Percentiles rank a stretch among this genome's conserved stretches.
phyloP scores from a whole-genome alignment of 2,888 invertebrate genomes.

The Euplexia lucipara region DNA sequence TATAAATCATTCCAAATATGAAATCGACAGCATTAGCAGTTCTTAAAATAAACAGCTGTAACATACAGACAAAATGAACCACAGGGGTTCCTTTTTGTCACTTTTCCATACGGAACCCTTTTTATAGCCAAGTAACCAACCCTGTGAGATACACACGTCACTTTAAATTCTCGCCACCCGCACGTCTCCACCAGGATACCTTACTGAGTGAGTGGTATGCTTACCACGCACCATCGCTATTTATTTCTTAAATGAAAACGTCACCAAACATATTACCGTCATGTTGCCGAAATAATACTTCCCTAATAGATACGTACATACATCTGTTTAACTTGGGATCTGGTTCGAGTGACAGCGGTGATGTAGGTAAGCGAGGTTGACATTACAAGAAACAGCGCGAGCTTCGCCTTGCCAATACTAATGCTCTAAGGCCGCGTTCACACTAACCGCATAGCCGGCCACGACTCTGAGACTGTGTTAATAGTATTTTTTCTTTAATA shows the following conservation, averaged over 20 bases:
- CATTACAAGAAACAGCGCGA: too few species aligned
- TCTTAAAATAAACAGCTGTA: too few species aligned
- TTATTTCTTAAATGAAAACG: constrained; percentile 58
- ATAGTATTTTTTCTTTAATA: too few species aligned
- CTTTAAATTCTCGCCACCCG: constrained; percentile 4
- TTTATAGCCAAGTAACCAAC: constrained; percentile 5
- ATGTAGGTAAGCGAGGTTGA: too few species aligned
- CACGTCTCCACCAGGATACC: background rate
- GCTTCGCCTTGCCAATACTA: too few species aligned
- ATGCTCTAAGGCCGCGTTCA: too few species aligned
- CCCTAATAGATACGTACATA: constrained; percentile 57
- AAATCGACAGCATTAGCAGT: too few species aligned
- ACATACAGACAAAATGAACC: too few species aligned
- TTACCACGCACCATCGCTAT: constrained; percentile 48
- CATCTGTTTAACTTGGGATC: constrained; percentile 49
- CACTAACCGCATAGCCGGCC: too few species aligned
- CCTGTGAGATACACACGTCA: background rate
- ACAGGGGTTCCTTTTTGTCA: too few species aligned
- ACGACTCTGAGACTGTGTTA: too few species aligned
- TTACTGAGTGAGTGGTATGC: constrained; percentile 8
- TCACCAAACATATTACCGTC: constrained; percentile 54
- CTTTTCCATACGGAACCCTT: background rate
- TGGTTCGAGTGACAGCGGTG: constrained; percentile 24
- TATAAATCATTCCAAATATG: too few species aligned
- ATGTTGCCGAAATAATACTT: constrained; percentile 57